phyloP scores from a whole-genome alignment of 1,140 invertebrate genomes.

The Cherax quadricarinatus region DNA sequence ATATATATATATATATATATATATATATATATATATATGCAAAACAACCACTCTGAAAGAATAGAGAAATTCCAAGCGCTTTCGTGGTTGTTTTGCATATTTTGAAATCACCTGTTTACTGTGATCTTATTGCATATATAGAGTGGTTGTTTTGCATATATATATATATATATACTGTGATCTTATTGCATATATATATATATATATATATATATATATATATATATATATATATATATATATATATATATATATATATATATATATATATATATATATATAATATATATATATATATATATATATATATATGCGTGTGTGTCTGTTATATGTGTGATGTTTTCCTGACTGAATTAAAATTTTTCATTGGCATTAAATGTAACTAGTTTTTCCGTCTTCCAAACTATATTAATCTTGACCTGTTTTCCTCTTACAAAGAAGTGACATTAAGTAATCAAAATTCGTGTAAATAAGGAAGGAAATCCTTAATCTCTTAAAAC shows the following conservation, averaged over 20 bases:
- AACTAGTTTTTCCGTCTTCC: background rate
- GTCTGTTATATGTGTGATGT: too few species aligned
- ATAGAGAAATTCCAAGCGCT: too few species aligned
- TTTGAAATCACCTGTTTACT: too few species aligned
- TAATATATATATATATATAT: background rate
- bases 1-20: too few species aligned
- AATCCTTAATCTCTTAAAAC: background rate
- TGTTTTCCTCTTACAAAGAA: background rate
- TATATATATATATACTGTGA: conserved; percentile 24
- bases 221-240: conserved; percentile 20
- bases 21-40: too few species aligned
- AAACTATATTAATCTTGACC: background rate
- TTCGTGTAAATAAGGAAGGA: background rate
- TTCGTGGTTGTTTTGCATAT: too few species aligned
- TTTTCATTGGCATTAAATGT: background rate
- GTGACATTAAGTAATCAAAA: background rate
- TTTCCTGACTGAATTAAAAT: too few species aligned
- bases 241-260: background rate
- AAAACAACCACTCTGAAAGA: too few species aligned
- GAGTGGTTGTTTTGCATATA: too few species aligned
- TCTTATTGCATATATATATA: background rate
- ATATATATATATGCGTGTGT: background rate
- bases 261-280: background rate
- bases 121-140: background rate
- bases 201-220: background rate